Base-by-base conservation (phyloP, 2,797 vertebrate genomes). In the Masticophis lateralis region DNA sequence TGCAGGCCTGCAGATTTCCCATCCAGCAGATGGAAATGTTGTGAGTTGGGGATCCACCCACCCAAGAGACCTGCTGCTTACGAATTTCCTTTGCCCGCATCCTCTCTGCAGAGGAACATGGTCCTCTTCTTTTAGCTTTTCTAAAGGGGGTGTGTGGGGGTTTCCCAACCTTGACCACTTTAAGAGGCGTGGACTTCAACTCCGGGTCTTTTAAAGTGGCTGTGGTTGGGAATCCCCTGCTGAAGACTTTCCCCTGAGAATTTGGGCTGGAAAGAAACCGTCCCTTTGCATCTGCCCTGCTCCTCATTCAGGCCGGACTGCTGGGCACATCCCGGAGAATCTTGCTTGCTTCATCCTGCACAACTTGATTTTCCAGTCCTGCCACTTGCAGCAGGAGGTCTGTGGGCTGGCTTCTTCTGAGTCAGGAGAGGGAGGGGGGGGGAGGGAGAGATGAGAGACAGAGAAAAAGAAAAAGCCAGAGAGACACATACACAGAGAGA, bases 341-440 rank as follows among this genome's bases (percentile, higher is more conserved):
- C 63, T 86, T n/a, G 88, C 51, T 95, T 94, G 93, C 93, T 63
- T 94, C 87, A 63, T 93, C 86, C 0, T 92, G 96, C 94, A 94
- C 88, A 97, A 97, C 96, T 0, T 57, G 96, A 25, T 96, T 94
- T 96, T 96, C 96, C 96, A 96, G 87, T 91, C 91, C 53, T 91
- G 90, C 94, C 79, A 59, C 63, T 60, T 92, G 86, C 93, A 91
- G 74, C 87, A 94, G 37, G 37, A 79, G 32, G 37, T 47, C 95
- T 47, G 88, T 53, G 14, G 18, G 47, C 93, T 12, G 69, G 63
- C 88, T 90, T 57, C 18, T 25, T 43, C 74, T 92, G 27, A 53
- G 87, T 90, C 25, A 91, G 56, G 11, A 10, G 3, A 86, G 53
- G 13, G 60, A 8, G 20, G 2, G 5, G 18, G 0, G 20, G 13